Percentiles rank a stretch among this genome's conserved stretches.
Conservation (phyloP, 2,888 invertebrate genomes). For the Eugnorisma glareosa region DNA sequence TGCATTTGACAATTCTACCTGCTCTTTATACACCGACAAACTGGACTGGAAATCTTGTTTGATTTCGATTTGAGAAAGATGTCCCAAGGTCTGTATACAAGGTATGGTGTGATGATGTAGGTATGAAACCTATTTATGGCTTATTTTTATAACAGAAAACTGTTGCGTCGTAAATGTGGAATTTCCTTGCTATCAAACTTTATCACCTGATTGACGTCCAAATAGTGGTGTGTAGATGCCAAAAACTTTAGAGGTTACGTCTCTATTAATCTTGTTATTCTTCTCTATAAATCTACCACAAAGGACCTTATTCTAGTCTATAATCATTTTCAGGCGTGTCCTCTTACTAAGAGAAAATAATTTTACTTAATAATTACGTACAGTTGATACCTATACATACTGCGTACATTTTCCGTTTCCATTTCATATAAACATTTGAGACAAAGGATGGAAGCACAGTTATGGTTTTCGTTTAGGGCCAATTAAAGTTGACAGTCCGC, state of each 20-base stretch:
- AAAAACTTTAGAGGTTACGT: conserved; percentile 27
- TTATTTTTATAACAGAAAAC: conserved; percentile 53
- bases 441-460: not conserved
- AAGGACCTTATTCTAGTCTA: not conserved
- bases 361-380: not conserved
- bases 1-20: not conserved
- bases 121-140: conserved; percentile 33
- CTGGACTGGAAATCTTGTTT: not conserved
- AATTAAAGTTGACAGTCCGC: not conserved
- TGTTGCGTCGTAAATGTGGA: conserved; percentile 51
- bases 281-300: not conserved
- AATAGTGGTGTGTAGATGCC: conserved; percentile 37
- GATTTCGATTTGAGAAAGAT: not conserved
- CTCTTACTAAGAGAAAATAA: not conserved
- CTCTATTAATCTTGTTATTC: conserved; percentile 20
- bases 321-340: not conserved
- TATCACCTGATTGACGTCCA: conserved; percentile 55
- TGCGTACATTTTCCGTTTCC: not conserved
- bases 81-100: not conserved
- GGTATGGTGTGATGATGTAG: conserved; percentile 2
- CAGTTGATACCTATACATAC: not conserved
- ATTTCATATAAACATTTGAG: not conserved
- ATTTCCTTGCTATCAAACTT: conserved; percentile 58
- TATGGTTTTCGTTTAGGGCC: not conserved
- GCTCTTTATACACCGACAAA: not conserved